Evolutionary conservation across 1,140 invertebrate species (phyloP), one percentile per base, ranked within the genome.

Genomic region (Zaprionus tsacasi): DNA sequence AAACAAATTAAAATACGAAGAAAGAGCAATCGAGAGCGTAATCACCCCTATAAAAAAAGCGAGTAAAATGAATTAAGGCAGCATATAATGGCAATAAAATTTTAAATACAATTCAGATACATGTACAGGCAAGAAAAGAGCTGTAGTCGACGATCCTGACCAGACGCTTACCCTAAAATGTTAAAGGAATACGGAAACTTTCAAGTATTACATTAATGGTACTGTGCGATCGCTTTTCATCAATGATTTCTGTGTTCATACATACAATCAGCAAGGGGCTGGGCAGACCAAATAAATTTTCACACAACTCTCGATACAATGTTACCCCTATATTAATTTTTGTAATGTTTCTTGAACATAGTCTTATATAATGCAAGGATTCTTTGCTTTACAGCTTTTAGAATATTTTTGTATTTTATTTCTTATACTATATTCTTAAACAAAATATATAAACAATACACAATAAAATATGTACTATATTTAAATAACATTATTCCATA

Each of bases 1-100:
- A 63, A 59, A 54, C 54, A 64, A 75, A 70, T 75, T 75, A 75
- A 75, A 58, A 70, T 69, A 63, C 40, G 59, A 55, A 75, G 72
- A 75, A 75, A 75, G 72, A 75, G 72, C 72, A 75, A 70, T 75
- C 72, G 27, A 64, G 54, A 75, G 58, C 52, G 36, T 40, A 70
- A 56, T 63, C 58, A 75, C 58, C 72, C 72, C 67, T 69, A 63
- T 70, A 56, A 58, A 27, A 56, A 58, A 55, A 55, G 33, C n/a
- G 63, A 68, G 57, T 68, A 58, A 68, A 58, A 58, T 55, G 55
- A 50, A 50, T 56, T 58, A 35, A 43, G 58, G n/a, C 65, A 57
- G 43, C 15, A 68, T 68, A 68, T 58, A 68, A 68, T 58, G 55
- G 55, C 54, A 57, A 68, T 68, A 58, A 52, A 58, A 50, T 55